Percentiles rank a stretch among this genome's conserved stretches.
Evolutionary conservation across 2,113 vertebrate species (phyloP).

Genomic region (Cricetomys ansorgei): DNA sequence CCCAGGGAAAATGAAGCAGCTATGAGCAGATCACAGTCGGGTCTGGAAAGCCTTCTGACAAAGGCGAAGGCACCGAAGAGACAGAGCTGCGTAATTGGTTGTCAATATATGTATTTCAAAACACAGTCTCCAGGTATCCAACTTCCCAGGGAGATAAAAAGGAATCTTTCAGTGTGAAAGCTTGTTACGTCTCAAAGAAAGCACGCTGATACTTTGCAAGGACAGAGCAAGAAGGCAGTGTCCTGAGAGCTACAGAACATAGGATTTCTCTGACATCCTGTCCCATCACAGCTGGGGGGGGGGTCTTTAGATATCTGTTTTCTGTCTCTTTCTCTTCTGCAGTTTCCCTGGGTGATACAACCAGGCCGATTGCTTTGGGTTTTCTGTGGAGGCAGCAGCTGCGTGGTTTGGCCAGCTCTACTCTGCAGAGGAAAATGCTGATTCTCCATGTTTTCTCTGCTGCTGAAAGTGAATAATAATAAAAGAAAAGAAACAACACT

Average conservation of each 20-base stretch:
- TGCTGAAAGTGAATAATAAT: constrained; percentile 54
- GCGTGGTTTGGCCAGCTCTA: background rate
- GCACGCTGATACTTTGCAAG: constrained; percentile 34
- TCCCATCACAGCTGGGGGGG: constrained; percentile 15
- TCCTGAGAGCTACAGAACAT: background rate
- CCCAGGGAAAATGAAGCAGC: constrained; percentile 16
- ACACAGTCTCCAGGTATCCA: constrained; percentile 65
- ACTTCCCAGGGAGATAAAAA: constrained; percentile 76
- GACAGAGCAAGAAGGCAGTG: constrained; percentile 26
- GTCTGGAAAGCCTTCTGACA: constrained; percentile 27
- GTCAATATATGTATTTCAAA: constrained; percentile 75
- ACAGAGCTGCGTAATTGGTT: constrained; percentile 68
- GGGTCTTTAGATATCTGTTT: background rate
- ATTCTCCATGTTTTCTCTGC: constrained; percentile 54
- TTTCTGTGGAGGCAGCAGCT: background rate
- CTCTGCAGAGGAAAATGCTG: constrained; percentile 50
- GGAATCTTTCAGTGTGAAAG: constrained; percentile 64
- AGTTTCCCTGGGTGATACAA: background rate
- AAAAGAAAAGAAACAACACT: background rate
- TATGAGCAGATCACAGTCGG: constrained; percentile 1
- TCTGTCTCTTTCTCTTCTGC: background rate
- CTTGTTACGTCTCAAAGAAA: constrained; percentile 61
- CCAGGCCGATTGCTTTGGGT: background rate
- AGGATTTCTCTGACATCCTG: constrained; percentile 25
- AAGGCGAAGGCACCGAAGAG: background rate